Evolutionary conservation across 2,888 invertebrate species (phyloP), one percentile per base, ranked within the genome.

Genomic region (Leptopilina myrica): DNA sequence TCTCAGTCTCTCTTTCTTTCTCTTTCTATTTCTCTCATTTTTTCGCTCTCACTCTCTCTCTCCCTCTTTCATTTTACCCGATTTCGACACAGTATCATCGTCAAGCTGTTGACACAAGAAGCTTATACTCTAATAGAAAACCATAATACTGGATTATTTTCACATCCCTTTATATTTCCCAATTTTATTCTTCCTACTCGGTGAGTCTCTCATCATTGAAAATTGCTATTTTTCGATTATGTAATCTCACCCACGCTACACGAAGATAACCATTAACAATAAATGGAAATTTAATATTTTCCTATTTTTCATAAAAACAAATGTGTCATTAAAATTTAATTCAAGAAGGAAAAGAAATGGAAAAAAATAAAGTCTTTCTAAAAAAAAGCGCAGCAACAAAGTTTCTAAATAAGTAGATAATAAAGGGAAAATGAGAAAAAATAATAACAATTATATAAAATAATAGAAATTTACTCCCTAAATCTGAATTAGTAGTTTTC

Each of bases 91-190:
- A 77, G 62, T 80, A 81, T 82, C 77, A 75, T 77, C 80, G 49
- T 64, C 76, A 78, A 67, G 56, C 66, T 59, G 43, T 64, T 76
- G 62, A 75, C 80, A 83, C 83, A 84, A 85, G 82, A 79, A 79
- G 80, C 80, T 83, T 81, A 83, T 82, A 83, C 80, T 49, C 4
- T 82, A 83, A 83, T 83, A 80, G 78, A 78, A 78, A 80, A 77
- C 77, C 76, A 76, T 76, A 78, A 62, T 43, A 76, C 76, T 76
- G 78, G 76, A 82, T 84, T 84, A 83, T 81, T 83, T 84, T 80
- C 80, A 78, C 80, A 78, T 78, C 76, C 67, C 56, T 53, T 66
- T 67, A 11, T 77, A 11, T 49, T 11, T 56, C 56, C 69, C 73
- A 76, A 40, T 73, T 73, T 76, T 81, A 73, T 65, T 80, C 76